These are phyloP conservation scores for Drosophila putrida DNA, from an alignment of 2,888 invertebrate genomes.

Conservation along the genomic window DNA sequence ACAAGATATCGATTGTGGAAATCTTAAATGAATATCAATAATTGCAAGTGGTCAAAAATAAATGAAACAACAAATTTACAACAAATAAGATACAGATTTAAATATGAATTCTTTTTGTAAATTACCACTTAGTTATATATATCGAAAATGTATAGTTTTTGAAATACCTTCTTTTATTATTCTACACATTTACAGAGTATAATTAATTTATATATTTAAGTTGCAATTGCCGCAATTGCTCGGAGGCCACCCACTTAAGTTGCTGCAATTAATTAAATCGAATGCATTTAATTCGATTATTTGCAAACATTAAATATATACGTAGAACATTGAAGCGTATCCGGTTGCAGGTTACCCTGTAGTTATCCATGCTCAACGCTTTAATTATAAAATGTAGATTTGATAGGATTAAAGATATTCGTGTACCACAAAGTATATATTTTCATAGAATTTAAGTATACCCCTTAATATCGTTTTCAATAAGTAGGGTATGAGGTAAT, in stretches of 20 bases:
- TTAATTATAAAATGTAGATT: neutral
- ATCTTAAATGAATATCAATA: constrained; percentile 8
- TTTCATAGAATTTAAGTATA: neutral
- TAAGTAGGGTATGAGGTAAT: constrained; percentile 59
- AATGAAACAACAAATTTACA: too few relatives aligned
- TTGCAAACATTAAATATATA: constrained; percentile 14
- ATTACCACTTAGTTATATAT: too few relatives aligned
- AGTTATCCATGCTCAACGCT: neutral
- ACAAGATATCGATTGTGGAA: constrained; percentile 41
- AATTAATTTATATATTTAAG: constrained; percentile 17
- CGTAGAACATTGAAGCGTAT: neutral
- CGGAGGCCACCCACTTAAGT: constrained; percentile 63
- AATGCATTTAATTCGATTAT: constrained; percentile 59
- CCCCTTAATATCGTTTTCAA: neutral
- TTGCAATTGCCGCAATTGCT: constrained; percentile 54
- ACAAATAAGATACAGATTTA: too few relatives aligned
- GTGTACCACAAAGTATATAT: neutral
- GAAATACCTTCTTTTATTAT: neutral
- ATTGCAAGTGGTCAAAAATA: neutral
- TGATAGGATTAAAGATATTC: too few relatives aligned
- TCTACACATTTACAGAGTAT: neutral
- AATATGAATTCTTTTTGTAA: too few relatives aligned
- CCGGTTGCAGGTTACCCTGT: neutral
- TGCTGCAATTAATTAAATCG: constrained; percentile 50
- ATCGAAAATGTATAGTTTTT: neutral